A percentile compares a stretch with the other conserved stretches of the same genome.
These are phyloP conservation scores for Galemys pyrenaicus DNA, from an alignment of 2,113 vertebrate species.

Conservation along the genomic window DNA sequence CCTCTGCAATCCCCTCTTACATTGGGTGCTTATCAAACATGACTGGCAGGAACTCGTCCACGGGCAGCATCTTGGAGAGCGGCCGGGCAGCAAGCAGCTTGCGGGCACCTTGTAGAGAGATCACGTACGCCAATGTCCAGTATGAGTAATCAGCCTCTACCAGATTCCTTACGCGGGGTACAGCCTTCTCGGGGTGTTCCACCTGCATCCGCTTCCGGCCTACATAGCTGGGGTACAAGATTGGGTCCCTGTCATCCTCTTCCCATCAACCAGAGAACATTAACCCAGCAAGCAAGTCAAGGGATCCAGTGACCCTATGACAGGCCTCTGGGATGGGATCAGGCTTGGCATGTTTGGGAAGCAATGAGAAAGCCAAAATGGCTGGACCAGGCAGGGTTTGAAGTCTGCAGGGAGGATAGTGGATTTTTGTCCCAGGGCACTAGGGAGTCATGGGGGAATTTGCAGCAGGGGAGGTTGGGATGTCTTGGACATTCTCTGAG, in stretches of 20 bases:
- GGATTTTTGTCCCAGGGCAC: not conserved
- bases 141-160: constrained; percentile 96
- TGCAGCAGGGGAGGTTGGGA: not conserved
- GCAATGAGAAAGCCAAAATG: not conserved
- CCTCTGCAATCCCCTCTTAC: constrained; percentile 82
- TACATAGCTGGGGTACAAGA: constrained; percentile 88
- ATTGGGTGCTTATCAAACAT: constrained; percentile 96
- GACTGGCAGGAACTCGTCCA: constrained; percentile 95
- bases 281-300: not conserved
- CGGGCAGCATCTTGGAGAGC: constrained; percentile 90
- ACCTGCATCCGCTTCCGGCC: constrained; percentile 96
- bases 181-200: constrained; percentile 91
- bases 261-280: fast-evolving
- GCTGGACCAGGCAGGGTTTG: not conserved
- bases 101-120: constrained; percentile 91
- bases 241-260: not conserved
- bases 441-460: not conserved
- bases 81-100: constrained; percentile 92
- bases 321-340: not conserved
- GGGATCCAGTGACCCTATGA: fast-evolving
- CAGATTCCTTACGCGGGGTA: constrained; percentile 91
- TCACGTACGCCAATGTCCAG: constrained; percentile 94
- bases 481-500: not conserved
- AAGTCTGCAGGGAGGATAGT: not conserved
- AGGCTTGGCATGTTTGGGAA: not conserved